Base-by-base conservation (phyloP, 2,888 invertebrate species). In the Biston stratarius region DNA sequence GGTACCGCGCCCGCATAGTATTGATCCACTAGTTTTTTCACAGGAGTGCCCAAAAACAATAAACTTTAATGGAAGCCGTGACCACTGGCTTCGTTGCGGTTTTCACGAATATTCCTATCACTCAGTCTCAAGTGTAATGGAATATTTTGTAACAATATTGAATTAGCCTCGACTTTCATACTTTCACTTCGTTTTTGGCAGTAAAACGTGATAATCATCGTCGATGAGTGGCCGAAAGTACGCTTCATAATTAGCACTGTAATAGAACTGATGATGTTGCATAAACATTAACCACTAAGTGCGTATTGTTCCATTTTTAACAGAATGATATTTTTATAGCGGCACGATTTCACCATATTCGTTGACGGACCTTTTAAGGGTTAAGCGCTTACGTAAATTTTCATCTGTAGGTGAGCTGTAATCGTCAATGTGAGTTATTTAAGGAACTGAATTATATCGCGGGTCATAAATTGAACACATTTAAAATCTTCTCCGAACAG, bases 111-210 rank as follows among this genome's bases (percentile, higher is more conserved):
- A 59, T 40, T 49, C 59, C 55, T 24, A 42, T 55, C 24, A 42
- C 40, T 53, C 34, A 6, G 51, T 6, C 33, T n/a, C 6, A 5
- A n/a, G 11, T 36, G 36, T 44, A 49, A 49, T 59, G 11, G 42
- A 49, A 59, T 49, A 59, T 59, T 59, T 49, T 40, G 59, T 49
- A 42, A 59, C 59, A 59, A 59, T 59, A 59, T 49, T 49, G 59
- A 59, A 59, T 59, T 59, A 59, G 59, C 49, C 40, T 5, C 59
- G 33, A 59, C 59, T 59, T 59, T 59, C 59, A 33, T 49, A 59
- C 59, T 59, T 59, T 59, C 59, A 38, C 59, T 58, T 48, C 47
- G 38, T 48, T 48, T 58, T 58, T 48, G 47, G 58, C 15, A 38
- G 58, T 48, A 58, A 58, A 59, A 42, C 49, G 49, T 59, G 59